Evolutionary conservation across 2,888 invertebrate genomes (phyloP), one percentile per base, ranked within the genome.

Genomic region (Drosophila parthenogenetica): DNA sequence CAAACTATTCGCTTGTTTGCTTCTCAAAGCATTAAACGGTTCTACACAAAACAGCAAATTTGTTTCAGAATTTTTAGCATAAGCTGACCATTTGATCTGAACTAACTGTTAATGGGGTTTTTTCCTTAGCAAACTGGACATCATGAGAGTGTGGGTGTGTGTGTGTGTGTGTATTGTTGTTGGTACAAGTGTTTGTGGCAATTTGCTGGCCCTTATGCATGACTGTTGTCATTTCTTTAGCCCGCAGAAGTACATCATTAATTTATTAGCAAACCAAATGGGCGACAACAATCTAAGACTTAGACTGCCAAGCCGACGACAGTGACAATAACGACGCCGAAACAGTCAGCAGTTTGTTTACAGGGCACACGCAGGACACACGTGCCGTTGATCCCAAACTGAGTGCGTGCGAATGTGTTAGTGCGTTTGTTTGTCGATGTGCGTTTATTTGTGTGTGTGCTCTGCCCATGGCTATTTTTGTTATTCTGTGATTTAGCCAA

Each of bases 191-290:
- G 87, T 81, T 81, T 81, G 79, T 73, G 81, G 73, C 77, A 82
- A 73, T 71, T 77, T 74, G 69, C 39, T 59, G 58, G 63, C 62
- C 42, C 64, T 79, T 59, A 66, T 45, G 42, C 51, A 57, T 57
- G 37, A 45, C 39, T 45, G 50, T 35, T 54, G 59, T 45, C 51
- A 40, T 43, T 54, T 66, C 49, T 16, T 46, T 53, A 43, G 64
- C 74, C 78, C 72, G 77, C 77, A 80, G 66, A 73, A 81, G 82
- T 73, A 73, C 82, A 89, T 89, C 85, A 86, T 89, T 86, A 86
- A 86, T 86, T 86, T 86, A 86, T 86, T 86, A 87, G 89, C 79
- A 87, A 86, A 64, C 75, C 85, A 89, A 86, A 86, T 85, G 84
- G 77, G 79, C 75, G 75, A 68, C 78, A 69, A 74, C 74, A 78